Percentiles rank a stretch among this genome's conserved stretches.
phyloP scores from a whole-genome alignment of 2,113 vertebrate species.

The Callorhinus ursinus region DNA sequence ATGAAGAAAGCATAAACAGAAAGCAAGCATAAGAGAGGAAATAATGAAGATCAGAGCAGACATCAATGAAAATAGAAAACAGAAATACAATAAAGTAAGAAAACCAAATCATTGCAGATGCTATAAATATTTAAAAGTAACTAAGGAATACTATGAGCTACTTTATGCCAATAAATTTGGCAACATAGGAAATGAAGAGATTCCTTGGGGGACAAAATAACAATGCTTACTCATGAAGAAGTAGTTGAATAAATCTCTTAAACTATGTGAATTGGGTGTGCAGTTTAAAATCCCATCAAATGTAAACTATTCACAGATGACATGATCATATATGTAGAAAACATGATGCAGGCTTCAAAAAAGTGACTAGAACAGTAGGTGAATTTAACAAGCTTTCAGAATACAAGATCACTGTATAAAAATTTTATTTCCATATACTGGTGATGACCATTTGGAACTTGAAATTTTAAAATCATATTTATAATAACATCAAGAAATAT shows the following conservation, averaged over 20 bases:
- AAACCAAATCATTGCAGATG: background rate
- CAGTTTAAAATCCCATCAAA: background rate
- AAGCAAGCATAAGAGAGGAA: background rate
- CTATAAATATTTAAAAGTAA: background rate
- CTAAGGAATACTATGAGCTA: background rate
- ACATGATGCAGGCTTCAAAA: background rate
- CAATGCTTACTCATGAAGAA: background rate
- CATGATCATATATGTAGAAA: background rate
- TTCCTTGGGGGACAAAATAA: background rate
- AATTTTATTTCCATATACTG: background rate
- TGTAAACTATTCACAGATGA: background rate
- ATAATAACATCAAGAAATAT: background rate
- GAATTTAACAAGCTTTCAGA: background rate
- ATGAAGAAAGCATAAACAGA: background rate
- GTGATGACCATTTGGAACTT: background rate
- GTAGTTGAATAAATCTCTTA: background rate
- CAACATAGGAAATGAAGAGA: background rate
- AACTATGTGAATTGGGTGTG: background rate
- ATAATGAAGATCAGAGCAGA: background rate
- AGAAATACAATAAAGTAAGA: background rate
- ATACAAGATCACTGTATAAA: background rate
- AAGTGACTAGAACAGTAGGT: background rate
- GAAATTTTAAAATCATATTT: background rate
- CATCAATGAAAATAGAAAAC: background rate
- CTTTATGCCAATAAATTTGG: background rate